Conservation (phyloP, 2,888 invertebrate species). For the Euplagia quadripunctaria region DNA sequence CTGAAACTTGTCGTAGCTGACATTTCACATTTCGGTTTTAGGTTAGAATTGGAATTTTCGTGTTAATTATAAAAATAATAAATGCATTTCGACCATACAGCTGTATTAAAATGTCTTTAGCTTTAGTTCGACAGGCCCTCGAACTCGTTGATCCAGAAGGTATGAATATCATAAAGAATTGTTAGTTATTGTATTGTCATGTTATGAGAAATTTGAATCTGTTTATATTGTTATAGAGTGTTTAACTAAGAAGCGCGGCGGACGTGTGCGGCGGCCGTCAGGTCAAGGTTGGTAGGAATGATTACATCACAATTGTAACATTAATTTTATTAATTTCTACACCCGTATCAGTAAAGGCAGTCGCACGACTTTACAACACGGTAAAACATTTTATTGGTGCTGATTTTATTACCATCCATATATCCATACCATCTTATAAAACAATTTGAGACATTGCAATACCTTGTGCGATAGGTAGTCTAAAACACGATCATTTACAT, state of each 20-base stretch:
- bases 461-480: background rate
- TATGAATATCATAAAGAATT: conserved; percentile 36
- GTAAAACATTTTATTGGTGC: conserved; percentile 7
- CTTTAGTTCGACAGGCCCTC: conserved; percentile 86
- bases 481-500: background rate
- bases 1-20: conserved; percentile 15
- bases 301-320: conserved; percentile 21
- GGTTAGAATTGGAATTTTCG: conserved; percentile 54
- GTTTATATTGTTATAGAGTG: conserved; percentile 66
- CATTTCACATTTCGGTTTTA: conserved; percentile 27
- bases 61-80: conserved; percentile 48
- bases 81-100: conserved; percentile 61
- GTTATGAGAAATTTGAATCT: background rate
- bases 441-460: background rate
- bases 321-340: background rate
- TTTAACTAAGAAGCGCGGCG: conserved; percentile 64
- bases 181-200: background rate
- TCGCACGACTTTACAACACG: background rate
- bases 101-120: conserved; percentile 85
- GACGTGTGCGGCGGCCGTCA: conserved; percentile 59
- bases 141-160: conserved; percentile 85
- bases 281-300: conserved; percentile 71
- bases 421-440: conserved; percentile 7
- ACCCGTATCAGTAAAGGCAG: conserved; percentile 6
- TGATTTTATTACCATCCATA: conserved; percentile 5